Evolutionary conservation across 2,113 vertebrate genomes (phyloP), one percentile per base, ranked within the genome.

Genomic region (Vulpes ferrilata): DNA sequence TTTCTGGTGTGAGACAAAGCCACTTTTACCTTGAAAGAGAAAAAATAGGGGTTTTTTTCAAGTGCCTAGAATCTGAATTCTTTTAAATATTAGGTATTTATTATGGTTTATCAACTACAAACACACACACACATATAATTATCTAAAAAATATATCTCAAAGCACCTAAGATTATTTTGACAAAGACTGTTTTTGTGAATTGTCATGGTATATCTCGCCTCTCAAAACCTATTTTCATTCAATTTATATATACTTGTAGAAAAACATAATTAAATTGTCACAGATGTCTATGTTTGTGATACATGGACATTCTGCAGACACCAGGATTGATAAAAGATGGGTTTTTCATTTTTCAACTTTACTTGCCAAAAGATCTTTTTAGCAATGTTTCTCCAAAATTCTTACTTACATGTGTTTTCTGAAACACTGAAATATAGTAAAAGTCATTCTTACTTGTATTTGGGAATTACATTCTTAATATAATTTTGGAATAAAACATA

Each of bases 31-130:
- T 62, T 92, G 32, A 62, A 90, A 90, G 20, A 73, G 3, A 55
- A 10, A 51, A 60, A 69, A 57, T 55, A 76, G 16, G 69, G 88
- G 35, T 43, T 83, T 79, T 25, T 85, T 85, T 82, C 51, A 85
- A 84, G 11, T 80, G 51, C 57, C 43, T 79, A 38, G 15, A 78
- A 9, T 93, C 4, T 91, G 19, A 1, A 71, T 84, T 71, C 2
- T 71, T 94, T 53, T 82, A 87, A 89, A 96, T 74, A 67, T 67
- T 71, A 82, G n/a, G 23, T 95, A 84, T 88, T 88, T 88, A 12
- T 85, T 35, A 67, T 43, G 10, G 11, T 22, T 86, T 60, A 86
- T 30, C 30, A 55, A 12, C 57, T 20, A 43, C 71, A 67, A 67
- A 35, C 65, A 67, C n/a, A 10, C 32, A 27, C 38, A 43, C 32